These are phyloP conservation scores for Engraulis encrasicolus DNA, from an alignment of 2,113 vertebrate genomes.

Conservation along the genomic window DNA sequence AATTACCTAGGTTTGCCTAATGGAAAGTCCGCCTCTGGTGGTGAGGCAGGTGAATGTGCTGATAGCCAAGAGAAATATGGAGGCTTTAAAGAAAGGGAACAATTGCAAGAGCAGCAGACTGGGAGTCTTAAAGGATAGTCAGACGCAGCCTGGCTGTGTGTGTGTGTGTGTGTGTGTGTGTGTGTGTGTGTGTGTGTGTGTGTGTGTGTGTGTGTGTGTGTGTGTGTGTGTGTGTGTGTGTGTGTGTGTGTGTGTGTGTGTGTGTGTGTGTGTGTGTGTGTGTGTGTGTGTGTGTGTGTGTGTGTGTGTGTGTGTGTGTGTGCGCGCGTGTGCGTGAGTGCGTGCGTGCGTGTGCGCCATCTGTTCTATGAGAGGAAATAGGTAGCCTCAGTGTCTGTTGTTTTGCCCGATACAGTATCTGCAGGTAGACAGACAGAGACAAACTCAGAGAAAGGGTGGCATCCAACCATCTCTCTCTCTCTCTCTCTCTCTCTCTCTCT, in stretches of 20 bases:
- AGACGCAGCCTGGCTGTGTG: conserved; percentile 62
- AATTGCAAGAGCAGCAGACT: conserved; percentile 64
- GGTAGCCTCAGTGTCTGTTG: conserved; percentile 49
- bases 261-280: conserved; percentile 58
- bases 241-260: conserved; percentile 53
- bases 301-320: conserved; percentile 48
- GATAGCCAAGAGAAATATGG: conserved; percentile 19
- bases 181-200: conserved; percentile 54
- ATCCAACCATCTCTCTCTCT: too few species aligned
- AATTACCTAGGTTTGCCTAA: too few species aligned
- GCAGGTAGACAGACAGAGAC: conserved; percentile 26
- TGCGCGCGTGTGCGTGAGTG: conserved; percentile 60
- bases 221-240: conserved; percentile 45
- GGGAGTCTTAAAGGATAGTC: conserved; percentile 68
- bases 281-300: conserved; percentile 50
- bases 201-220: conserved; percentile 54
- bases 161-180: conserved; percentile 48
- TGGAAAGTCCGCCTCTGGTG: too few species aligned
- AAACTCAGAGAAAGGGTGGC: too few species aligned
- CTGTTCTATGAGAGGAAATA: conserved; percentile 65
- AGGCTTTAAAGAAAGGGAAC: conserved; percentile 49
- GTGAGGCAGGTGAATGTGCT: conserved; percentile 16
- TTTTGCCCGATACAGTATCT: conserved; percentile 8
- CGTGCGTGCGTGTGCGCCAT: conserved; percentile 60
- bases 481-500: too few species aligned